Evolutionary conservation across 1,140 invertebrate species (phyloP), one percentile per base, ranked within the genome.

Genomic region (Chionoecetes opilio): DNA sequence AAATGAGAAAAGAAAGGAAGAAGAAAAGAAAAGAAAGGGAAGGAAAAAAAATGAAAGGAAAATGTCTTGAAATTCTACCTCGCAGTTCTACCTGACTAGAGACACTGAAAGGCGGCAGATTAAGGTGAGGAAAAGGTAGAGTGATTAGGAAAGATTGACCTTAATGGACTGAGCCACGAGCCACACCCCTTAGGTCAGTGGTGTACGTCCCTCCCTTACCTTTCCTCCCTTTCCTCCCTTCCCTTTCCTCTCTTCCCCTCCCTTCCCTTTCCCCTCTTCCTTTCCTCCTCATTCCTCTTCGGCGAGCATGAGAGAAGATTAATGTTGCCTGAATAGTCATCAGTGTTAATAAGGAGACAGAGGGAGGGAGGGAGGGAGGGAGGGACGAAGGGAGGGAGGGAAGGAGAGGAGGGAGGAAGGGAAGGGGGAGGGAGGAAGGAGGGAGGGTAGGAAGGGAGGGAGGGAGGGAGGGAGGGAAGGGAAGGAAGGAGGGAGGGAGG

Each of bases 61-160:
- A 75, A 75, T n/a, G 63, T 75, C 63, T 75, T 75, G 63, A 75
- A 75, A 75, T 75, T 75, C 63, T 75, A 5, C 21, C 21, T 26
- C 63, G 63, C n/a, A n/a, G 63, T 75, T 75, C 63, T n/a, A 75
- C 63, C 63, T 75, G 63, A 75, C n/a, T 75, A 75, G 63, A 75
- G 63, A n/a, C 63, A 2, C 21, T 75, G 63, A 75, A 75, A 75
- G 63, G 63, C 63, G 63, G 63, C 21, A 75, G 63, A 75, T 75
- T 75, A 75, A 75, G 63, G 63, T 75, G 63, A 75, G 63, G 63
- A 75, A 75, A 75, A 75, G 63, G 63, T 75, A 26, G n/a, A 75
- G 63, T 75, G n/a, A 75, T 75, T 75, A 75, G 63, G 63, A 75
- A 75, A 75, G n/a, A 75, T 75, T 75, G 63, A 75, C 63, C 63